Percentiles rank a stretch among this genome's conserved stretches.
Conservation (phyloP, 2,797 vertebrate species). For the Acanthopagrus latus region DNA sequence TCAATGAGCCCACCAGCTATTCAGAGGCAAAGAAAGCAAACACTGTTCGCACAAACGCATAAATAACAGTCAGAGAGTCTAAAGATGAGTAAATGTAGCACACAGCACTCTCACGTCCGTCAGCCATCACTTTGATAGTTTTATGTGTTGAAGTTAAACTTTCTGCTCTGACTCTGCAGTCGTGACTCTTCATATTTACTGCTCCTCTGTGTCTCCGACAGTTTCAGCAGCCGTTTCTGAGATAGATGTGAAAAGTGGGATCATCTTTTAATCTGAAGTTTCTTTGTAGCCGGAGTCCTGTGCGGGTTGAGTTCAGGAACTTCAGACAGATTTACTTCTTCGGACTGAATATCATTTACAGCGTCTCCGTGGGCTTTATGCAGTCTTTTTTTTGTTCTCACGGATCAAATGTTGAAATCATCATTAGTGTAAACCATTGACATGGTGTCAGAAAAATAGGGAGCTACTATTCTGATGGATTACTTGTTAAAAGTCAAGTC, state of each 20-base stretch:
- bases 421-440: not conserved
- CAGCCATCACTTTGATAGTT: not conserved
- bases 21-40: slow-evolving; percentile 28
- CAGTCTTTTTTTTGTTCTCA: not conserved
- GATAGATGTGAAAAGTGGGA: not conserved
- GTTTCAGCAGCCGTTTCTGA: not conserved
- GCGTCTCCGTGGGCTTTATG: not conserved
- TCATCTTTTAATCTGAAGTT: not conserved
- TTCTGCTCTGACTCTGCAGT: not conserved
- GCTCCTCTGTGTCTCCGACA: slow-evolving; percentile 9
- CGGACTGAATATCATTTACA: not conserved
- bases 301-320: not conserved
- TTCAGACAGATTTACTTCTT: not conserved
- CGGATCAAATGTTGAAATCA: not conserved
- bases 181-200: slow-evolving; percentile 1
- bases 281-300: not conserved
- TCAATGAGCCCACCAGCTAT: slow-evolving; percentile 58
- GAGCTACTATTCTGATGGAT: too few species aligned
- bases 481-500: too few species aligned
- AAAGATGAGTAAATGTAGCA: not conserved
- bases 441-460: not conserved
- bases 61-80: not conserved
- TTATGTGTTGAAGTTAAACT: not conserved
- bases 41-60: slow-evolving; percentile 5
- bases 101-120: not conserved